Evolutionary conservation across 1,140 invertebrate species (phyloP), one percentile per base, ranked within the genome.

Genomic region (Rhynchophorus ferrugineus): DNA sequence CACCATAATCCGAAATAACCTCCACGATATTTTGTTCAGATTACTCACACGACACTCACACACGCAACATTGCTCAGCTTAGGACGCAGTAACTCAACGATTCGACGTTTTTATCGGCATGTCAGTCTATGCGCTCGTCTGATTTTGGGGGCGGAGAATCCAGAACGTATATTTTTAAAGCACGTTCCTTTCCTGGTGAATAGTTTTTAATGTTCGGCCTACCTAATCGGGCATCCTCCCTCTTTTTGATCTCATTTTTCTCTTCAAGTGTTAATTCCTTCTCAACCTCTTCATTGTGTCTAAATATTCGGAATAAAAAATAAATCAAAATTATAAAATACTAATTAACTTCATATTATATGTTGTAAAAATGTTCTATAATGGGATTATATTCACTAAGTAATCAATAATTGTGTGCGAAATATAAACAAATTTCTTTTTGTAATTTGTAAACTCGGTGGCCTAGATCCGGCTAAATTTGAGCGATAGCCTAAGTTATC

Each of bases 81-180:
- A 67, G 38, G 46, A 62, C 56, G 56, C 65, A 67, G 48, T 62
- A 67, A 29, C 59, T 51, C 48, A 63, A 61, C 29, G 62, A 56
- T 44, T 61, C 55, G 51, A 57, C 61, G 45, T 53, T 54, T 52
- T 61, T 62, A 49, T 54, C 54, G 46, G 47, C 60, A 57, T 63
- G 65, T 69, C 65, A 70, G 65, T 69, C 68, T 55, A 61, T 59
- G 45, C 50, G 60, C 58, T 59, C 56, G 7, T 68, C 63, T 6
- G 54, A 43, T 61, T 69, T 64, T 42, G 56, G 58, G 34, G 65
- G 62, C 51, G 63, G 61, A 42, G 64, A 62, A 36, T 69, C 69
- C 56, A 84, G 81, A 46, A 84, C 70, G 69, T 87, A 84, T 60
- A 89, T 89, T 71, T 85, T 87, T 20, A 89, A 71, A 2, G 79